phyloP scores from a whole-genome alignment of 2,797 vertebrate species.

The Lacerta viridis region DNA sequence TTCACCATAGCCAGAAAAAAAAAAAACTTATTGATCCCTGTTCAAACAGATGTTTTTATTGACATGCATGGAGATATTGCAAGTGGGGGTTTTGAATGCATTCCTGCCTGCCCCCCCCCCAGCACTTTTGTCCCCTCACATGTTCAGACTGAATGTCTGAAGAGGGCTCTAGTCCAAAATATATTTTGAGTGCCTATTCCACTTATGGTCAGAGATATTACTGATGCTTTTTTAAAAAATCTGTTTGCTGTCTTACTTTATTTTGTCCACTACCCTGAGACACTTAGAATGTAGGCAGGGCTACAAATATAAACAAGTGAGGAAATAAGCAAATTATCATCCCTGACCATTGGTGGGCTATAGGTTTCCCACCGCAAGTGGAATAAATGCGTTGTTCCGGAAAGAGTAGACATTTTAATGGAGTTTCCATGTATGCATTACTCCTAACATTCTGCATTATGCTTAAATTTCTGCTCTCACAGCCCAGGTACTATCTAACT shows the following conservation, averaged over 20 bases:
- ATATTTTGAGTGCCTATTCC: too few relatives aligned
- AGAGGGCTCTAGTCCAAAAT: too few relatives aligned
- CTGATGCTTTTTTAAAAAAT: too few relatives aligned
- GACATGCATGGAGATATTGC: background rate
- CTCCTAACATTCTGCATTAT: background rate
- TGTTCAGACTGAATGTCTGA: too few relatives aligned
- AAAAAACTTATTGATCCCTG: background rate
- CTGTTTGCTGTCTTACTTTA: too few relatives aligned
- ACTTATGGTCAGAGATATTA: too few relatives aligned
- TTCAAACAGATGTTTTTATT: conserved; percentile 28
- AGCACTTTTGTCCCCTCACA: too few relatives aligned
- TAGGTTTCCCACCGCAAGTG: background rate
- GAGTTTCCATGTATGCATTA: background rate
- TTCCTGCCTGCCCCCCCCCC: too few relatives aligned
- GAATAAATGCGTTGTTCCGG: background rate
- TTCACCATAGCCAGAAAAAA: background rate
- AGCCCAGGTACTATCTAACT: conserved; percentile 10
- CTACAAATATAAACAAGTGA: too few relatives aligned
- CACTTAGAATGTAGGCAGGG: too few relatives aligned
- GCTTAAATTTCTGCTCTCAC: background rate
- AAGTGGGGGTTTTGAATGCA: too few relatives aligned
- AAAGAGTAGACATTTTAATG: background rate
- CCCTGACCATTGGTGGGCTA: background rate
- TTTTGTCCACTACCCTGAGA: too few relatives aligned
- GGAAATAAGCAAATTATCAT: background rate